These are phyloP conservation scores for Muntiacus muntjak DNA, from an alignment of 2,113 vertebrate species.

Conservation along the genomic window DNA sequence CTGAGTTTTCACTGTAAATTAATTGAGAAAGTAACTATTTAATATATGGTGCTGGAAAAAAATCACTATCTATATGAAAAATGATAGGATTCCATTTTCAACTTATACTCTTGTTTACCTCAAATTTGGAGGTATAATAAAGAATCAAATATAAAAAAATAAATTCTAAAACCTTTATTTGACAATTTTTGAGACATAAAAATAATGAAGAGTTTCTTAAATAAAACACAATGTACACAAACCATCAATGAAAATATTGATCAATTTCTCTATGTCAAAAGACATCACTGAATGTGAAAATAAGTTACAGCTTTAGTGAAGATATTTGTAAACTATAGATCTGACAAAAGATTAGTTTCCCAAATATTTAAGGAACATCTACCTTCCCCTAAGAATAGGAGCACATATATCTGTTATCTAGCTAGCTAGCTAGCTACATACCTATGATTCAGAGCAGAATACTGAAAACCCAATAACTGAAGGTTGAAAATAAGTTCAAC, in stretches of 20 bases:
- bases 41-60: background rate
- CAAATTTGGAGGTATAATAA: background rate
- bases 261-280: background rate
- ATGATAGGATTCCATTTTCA: background rate
- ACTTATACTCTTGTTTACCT: background rate
- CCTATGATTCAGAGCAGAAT: background rate
- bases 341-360: background rate
- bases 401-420: background rate
- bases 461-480: background rate
- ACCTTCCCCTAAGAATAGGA: background rate
- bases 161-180: background rate
- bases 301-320: background rate
- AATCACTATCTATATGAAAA: background rate
- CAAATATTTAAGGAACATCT: background rate
- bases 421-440: background rate
- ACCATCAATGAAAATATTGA: background rate
- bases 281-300: background rate
- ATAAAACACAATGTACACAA: background rate
- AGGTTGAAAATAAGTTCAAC: background rate
- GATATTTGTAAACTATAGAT: background rate
- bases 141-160: background rate
- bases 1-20: background rate
- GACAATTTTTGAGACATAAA: background rate
- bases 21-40: background rate
- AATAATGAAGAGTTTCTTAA: background rate